Evolutionary conservation across 2,797 vertebrate species (phyloP).

Genomic region (Rhyacichthys aspro): DNA sequence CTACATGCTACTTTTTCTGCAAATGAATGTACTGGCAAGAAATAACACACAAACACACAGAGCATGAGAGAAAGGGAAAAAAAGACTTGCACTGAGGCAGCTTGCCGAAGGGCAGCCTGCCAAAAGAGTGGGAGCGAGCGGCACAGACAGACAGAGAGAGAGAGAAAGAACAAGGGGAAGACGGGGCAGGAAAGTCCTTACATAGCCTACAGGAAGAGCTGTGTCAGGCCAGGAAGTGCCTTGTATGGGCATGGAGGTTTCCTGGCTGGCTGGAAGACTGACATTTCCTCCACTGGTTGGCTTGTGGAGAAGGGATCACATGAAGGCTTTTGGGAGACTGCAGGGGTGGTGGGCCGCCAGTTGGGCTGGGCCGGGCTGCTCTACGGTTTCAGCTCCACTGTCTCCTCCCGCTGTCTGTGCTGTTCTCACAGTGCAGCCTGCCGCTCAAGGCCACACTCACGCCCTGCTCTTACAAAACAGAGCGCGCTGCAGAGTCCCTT

Average conservation of each 20-base stretch:
- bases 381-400: constrained; percentile 66
- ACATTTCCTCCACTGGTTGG: constrained; percentile 84
- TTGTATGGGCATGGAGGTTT: constrained; percentile 84
- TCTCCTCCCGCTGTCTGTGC: constrained; percentile 34
- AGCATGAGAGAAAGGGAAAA: constrained; percentile 47
- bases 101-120: constrained; percentile 75
- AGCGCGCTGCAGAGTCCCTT: constrained; percentile 19
- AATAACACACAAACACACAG: constrained; percentile 36
- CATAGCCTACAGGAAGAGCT: constrained; percentile 88
- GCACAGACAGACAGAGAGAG: constrained; percentile 34
- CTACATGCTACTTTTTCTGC: constrained; percentile 34
- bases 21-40: constrained; percentile 21
- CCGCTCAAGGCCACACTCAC: constrained; percentile 46
- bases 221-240: constrained; percentile 84
- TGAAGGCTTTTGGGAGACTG: constrained; percentile 79
- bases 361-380: constrained; percentile 58
- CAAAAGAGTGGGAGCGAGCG: constrained; percentile 72
- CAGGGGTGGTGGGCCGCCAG: constrained; percentile 71
- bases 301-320: constrained; percentile 80
- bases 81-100: constrained; percentile 63
- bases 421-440: constrained; percentile 36
- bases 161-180: constrained; percentile 38
- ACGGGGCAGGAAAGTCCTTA: constrained; percentile 88
- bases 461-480: constrained; percentile 33
- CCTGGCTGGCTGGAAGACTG: constrained; percentile 78